A percentile compares a stretch with the other conserved stretches of the same genome.
Evolutionary conservation across 2,797 vertebrate genomes (phyloP).

Genomic region (Eupleurogrammus muticus): DNA sequence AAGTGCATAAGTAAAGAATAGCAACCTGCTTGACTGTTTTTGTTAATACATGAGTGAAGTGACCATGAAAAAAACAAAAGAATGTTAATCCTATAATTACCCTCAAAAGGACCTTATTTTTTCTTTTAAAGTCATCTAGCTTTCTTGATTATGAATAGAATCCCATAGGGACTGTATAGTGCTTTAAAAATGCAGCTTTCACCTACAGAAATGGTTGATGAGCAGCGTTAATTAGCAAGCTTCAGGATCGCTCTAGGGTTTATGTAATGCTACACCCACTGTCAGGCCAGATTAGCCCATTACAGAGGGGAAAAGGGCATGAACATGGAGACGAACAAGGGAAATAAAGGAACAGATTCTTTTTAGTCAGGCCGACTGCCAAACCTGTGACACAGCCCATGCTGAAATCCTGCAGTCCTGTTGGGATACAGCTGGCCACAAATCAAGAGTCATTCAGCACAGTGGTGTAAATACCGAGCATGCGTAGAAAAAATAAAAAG

Average conservation of each 20-base stretch:
- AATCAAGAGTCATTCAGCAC: constrained; percentile 33
- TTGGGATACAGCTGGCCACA: constrained; percentile 30
- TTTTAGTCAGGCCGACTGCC: constrained; percentile 51
- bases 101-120: not conserved
- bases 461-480: constrained; percentile 1
- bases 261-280: constrained; percentile 75
- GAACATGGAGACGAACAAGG: constrained; percentile 61
- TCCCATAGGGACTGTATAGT: constrained; percentile 24
- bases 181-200: constrained; percentile 41
- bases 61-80: not conserved
- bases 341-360: constrained; percentile 63
- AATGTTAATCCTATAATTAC: not conserved
- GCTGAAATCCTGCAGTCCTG: constrained; percentile 43
- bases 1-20: constrained; percentile 5
- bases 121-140: constrained; percentile 12
- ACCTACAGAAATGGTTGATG: constrained; percentile 54
- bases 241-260: constrained; percentile 65
- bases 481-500: not conserved
- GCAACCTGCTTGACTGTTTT: constrained; percentile 7
- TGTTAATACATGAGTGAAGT: constrained; percentile 11
- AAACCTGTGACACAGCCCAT: constrained; percentile 44
- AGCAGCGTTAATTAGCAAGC: constrained; percentile 72
- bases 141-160: constrained; percentile 25
- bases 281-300: constrained; percentile 73
- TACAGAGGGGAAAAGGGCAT: constrained; percentile 65